A percentile compares a stretch with the other conserved stretches of the same genome.
Conservation (phyloP, 2,888 invertebrate genomes). For the Philereme transversata region DNA sequence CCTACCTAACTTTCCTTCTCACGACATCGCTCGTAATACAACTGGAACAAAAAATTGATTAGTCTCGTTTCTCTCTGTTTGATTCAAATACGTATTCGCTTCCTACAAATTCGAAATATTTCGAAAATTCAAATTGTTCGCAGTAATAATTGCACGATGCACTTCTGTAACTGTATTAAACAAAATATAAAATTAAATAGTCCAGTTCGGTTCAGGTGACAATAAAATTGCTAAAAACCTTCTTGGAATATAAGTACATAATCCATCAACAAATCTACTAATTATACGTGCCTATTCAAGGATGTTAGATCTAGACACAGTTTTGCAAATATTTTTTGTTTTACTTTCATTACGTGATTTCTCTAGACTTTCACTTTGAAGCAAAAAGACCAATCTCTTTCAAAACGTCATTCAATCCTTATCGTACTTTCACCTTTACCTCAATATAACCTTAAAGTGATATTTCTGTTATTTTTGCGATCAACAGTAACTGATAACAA, state of each 20-base stretch:
- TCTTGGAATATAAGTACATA: background rate
- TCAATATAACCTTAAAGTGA: conserved; percentile 35
- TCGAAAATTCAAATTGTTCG: too few species aligned
- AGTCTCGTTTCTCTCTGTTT: conserved; percentile 20
- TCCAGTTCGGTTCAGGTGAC: too few species aligned
- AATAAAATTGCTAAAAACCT: too few species aligned
- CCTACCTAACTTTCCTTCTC: background rate
- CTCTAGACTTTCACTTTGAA: conserved; percentile 46
- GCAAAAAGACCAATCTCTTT: conserved; percentile 37
- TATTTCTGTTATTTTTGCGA: conserved; percentile 24
- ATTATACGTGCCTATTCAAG: conserved; percentile 11
- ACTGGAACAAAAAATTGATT: conserved; percentile 36
- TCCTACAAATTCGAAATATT: conserved; percentile 3
- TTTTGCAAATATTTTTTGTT: conserved; percentile 19
- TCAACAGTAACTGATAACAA: conserved; percentile 10
- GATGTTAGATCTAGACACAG: conserved; percentile 8
- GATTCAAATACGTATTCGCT: conserved; percentile 18
- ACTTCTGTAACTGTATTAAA: too few species aligned
- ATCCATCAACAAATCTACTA: conserved; percentile 11
- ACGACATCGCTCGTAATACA: conserved; percentile 21
- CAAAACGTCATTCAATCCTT: conserved; percentile 39
- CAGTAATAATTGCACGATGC: too few species aligned
- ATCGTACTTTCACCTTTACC: conserved; percentile 51
- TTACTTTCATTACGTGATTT: conserved; percentile 38
- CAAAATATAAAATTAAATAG: too few species aligned